phyloP scores from a whole-genome alignment of 2,113 vertebrate genomes.

The Pseudolaguvia tuberculata region DNA sequence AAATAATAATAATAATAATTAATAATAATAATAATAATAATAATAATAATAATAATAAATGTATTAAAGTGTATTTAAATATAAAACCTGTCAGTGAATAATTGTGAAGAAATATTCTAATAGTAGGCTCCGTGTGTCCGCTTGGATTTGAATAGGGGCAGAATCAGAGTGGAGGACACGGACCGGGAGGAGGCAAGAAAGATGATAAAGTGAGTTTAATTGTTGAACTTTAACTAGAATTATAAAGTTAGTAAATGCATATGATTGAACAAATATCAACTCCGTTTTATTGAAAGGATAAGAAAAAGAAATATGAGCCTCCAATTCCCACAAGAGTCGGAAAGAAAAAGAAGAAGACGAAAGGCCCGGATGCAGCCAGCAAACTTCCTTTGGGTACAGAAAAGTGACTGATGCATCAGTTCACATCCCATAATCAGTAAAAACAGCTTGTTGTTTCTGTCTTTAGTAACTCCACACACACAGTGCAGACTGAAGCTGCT shows the following conservation, averaged over 20 bases:
- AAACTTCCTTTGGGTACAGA: constrained; percentile 87
- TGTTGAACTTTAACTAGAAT: background rate
- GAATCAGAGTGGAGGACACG: constrained; percentile 53
- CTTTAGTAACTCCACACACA: constrained; percentile 91
- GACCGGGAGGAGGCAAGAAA: constrained; percentile 51
- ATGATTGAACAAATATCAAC: background rate
- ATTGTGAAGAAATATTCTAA: background rate
- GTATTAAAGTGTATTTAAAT: no score
- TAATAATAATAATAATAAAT: no score
- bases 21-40: no score
- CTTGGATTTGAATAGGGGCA: constrained; percentile 42
- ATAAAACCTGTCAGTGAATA: background rate
- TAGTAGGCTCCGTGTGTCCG: background rate
- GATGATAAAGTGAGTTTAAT: constrained; percentile 48
- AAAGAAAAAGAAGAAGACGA: constrained; percentile 96
- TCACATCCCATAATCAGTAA: background rate
- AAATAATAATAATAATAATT: no score
- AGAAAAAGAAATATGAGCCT: constrained; percentile 98
- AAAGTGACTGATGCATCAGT: background rate
- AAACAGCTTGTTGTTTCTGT: background rate
- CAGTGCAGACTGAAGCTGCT: constrained; percentile 93
- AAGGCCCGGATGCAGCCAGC: constrained; percentile 96
- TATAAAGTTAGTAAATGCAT: fast-evolving
- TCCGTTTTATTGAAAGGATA: constrained; percentile 73
- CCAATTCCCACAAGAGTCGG: constrained; percentile 98